Percentiles rank a stretch among this genome's conserved stretches.
Conservation (phyloP, 2,113 vertebrate species). For the Calyptommatus sinebrachiatus region DNA sequence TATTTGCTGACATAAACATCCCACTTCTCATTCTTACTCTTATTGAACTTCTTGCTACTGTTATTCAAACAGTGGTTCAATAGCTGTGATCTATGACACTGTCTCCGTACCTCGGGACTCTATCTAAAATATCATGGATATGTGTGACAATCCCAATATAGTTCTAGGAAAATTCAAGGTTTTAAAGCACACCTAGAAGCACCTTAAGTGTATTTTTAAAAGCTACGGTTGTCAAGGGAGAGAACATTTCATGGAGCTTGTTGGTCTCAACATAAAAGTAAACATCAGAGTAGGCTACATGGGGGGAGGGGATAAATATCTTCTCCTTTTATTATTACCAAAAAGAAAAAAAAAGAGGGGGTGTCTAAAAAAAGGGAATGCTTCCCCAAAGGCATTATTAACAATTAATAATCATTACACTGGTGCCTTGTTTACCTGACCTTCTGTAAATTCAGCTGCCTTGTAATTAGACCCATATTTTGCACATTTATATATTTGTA, state of each 20-base stretch:
- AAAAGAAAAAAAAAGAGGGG: conserved; percentile 67
- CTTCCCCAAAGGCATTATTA: conserved; percentile 84
- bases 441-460: conserved; percentile 81
- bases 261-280: conserved; percentile 52
- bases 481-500: conserved; percentile 80
- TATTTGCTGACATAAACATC: too few relatives aligned
- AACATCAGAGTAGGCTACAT: conserved; percentile 44
- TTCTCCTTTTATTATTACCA: conserved; percentile 52
- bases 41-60: too few relatives aligned
- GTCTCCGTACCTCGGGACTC: too few relatives aligned
- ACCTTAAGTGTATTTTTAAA: too few relatives aligned
- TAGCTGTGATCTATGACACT: too few relatives aligned
- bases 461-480: conserved; percentile 84
- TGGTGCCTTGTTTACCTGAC: conserved; percentile 84
- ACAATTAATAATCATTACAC: conserved; percentile 88
- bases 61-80: too few relatives aligned
- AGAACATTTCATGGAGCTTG: conserved; percentile 31
- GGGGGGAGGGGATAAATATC: conserved; percentile 37
- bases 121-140: too few relatives aligned
- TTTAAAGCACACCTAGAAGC: too few relatives aligned
- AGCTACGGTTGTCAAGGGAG: background rate
- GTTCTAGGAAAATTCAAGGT: too few relatives aligned
- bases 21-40: too few relatives aligned
- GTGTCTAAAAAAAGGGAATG: conserved; percentile 73
- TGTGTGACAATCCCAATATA: too few relatives aligned